phyloP scores from a whole-genome alignment of 1,140 invertebrate genomes.

The Chironomus striatipennis region DNA sequence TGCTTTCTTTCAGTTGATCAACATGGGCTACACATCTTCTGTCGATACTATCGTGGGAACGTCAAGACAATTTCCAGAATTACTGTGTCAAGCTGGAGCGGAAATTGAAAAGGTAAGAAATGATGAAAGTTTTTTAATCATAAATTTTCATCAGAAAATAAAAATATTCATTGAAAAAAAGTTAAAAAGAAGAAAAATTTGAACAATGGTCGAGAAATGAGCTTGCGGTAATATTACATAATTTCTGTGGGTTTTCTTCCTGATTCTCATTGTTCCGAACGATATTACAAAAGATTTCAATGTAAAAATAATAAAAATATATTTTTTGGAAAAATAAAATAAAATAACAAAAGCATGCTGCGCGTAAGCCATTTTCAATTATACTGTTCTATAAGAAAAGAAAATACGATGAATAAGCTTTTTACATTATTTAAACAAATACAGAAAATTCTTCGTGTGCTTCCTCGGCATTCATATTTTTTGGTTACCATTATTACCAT shows the following conservation, averaged over 20 bases:
- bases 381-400: neutral
- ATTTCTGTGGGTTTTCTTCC: neutral
- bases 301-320: neutral
- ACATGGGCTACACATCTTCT: neutral
- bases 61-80: slow-evolving; percentile 7
- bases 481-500: no score
- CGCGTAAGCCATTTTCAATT: slow-evolving; percentile 7
- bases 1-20: neutral
- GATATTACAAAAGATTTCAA: neutral
- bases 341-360: neutral
- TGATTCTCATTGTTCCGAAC: neutral
- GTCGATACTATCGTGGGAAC: slow-evolving; percentile 11
- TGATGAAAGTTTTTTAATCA: no score
- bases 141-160: no score
- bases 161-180: no score
- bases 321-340: neutral
- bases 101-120: neutral
- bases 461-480: no score
- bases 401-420: no score
- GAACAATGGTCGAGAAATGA: no score
- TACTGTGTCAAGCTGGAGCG: neutral
- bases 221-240: no score
- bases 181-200: no score
- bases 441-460: no score
- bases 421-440: no score